A percentile compares a stretch with the other conserved stretches of the same genome.
These are phyloP conservation scores for Theodoxus fluviatilis DNA, from an alignment of 2,888 invertebrate genomes.

Conservation along the genomic window DNA sequence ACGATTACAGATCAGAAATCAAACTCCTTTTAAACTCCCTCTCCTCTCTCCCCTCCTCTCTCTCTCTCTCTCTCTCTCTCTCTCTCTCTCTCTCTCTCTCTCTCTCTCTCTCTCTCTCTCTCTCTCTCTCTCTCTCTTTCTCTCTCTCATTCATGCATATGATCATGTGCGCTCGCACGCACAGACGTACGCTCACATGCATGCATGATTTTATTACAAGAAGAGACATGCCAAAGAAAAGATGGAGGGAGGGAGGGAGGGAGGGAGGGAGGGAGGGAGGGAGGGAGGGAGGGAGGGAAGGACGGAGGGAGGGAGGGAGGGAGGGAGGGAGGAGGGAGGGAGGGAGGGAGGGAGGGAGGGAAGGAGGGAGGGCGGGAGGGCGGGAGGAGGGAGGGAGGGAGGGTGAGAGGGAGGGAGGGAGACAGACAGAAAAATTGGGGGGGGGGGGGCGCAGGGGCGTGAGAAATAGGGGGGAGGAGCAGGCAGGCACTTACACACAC, in stretches of 20 bases:
- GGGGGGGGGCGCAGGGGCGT: neutral
- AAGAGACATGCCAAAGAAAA: too few species aligned
- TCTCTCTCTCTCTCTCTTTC: neutral
- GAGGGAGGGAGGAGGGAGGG: neutral
- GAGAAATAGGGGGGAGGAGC: too few species aligned
- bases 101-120: constrained; percentile 2
- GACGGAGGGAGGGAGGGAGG: neutral
- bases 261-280: neutral
- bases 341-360: neutral
- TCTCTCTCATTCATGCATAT: neutral
- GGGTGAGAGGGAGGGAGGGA: neutral
- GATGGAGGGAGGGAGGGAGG: neutral
- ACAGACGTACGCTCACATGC: neutral
- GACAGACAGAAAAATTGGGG: neutral
- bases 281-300: neutral
- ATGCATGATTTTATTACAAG: too few species aligned
- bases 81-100: neutral
- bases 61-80: neutral
- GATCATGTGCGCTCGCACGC: neutral
- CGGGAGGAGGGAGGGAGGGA: neutral
- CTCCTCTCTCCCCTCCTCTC: too few species aligned
- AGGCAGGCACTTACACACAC: too few species aligned
- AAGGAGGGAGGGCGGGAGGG: neutral
- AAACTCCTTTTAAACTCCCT: too few species aligned
- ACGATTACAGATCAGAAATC: too few species aligned